Evolutionary conservation across 2,113 vertebrate species (phyloP).

Genomic region (Maccullochella peelii): DNA sequence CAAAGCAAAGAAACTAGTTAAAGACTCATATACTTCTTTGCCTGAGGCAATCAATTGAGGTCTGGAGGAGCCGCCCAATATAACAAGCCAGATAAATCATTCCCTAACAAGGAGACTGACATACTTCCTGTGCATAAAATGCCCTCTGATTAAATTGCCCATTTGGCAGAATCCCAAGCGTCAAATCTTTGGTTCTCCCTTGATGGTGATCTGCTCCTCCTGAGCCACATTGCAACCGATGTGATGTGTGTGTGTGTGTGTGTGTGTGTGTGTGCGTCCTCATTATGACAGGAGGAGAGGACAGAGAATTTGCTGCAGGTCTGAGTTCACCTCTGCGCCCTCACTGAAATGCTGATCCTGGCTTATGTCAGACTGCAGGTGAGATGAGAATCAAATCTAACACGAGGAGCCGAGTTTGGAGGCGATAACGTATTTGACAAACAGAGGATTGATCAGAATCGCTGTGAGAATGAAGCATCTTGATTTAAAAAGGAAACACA

Average conservation of each 20-base stretch:
- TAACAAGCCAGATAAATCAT: conserved; percentile 74
- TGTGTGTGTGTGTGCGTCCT: conserved; percentile 31
- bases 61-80: conserved; percentile 52
- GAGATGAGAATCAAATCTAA: not conserved
- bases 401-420: not conserved
- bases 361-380: conserved; percentile 22
- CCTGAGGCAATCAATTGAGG: conserved; percentile 55
- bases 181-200: conserved; percentile 65
- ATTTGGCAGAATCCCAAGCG: conserved; percentile 79
- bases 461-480: not conserved
- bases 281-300: conserved; percentile 49
- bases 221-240: conserved; percentile 45
- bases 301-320: conserved; percentile 11
- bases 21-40: conserved; percentile 47
- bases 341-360: conserved; percentile 17
- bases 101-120: conserved; percentile 69
- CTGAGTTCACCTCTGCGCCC: conserved; percentile 16
- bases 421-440: not conserved
- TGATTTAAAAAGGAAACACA: not conserved
- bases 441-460: not conserved
- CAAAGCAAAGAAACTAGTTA: conserved; percentile 38
- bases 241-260: conserved; percentile 13
- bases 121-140: conserved; percentile 74
- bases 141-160: conserved; percentile 83
- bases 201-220: conserved; percentile 63